Conservation (phyloP, 2,113 vertebrate genomes). For the Aphelocoma coerulescens region DNA sequence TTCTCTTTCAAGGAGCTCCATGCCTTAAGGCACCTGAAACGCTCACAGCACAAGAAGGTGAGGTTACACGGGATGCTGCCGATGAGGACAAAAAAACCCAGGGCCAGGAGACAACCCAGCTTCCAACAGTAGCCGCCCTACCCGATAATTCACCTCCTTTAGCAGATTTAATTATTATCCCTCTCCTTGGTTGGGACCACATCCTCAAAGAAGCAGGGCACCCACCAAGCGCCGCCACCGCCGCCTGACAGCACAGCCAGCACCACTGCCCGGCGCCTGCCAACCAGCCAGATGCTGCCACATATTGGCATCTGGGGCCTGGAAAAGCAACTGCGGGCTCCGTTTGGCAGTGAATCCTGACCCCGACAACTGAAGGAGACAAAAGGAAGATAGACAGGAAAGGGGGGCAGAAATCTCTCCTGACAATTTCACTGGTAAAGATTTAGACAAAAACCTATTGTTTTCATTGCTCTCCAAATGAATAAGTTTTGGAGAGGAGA, state of each 20-base stretch:
- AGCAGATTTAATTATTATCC: conserved; percentile 7
- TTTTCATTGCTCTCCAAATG: conserved; percentile 9
- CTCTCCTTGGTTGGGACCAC: conserved; percentile 51
- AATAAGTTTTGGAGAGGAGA: not conserved
- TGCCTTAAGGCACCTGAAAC: conserved; percentile 83
- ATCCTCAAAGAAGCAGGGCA: conserved; percentile 68
- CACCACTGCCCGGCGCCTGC: conserved; percentile 65
- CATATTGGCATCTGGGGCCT: conserved; percentile 81
- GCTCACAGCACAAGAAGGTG: conserved; percentile 74
- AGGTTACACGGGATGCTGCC: conserved; percentile 20
- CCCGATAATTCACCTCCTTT: conserved; percentile 12
- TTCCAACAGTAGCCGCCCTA: not conserved
- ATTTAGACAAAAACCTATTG: conserved; percentile 59
- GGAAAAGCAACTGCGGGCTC: conserved; percentile 71
- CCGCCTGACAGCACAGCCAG: conserved; percentile 23
- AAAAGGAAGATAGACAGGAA: conserved; percentile 65
- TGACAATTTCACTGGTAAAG: conserved; percentile 56
- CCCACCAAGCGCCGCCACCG: conserved; percentile 40
- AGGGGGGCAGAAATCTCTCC: conserved; percentile 44
- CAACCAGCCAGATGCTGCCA: conserved; percentile 82
- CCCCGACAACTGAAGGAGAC: conserved; percentile 71
- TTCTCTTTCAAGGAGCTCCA: conserved; percentile 91
- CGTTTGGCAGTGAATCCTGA: conserved; percentile 73
- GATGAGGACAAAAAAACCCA: not conserved
- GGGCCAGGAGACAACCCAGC: not conserved